phyloP scores from a whole-genome alignment of 2,888 invertebrate genomes.

The Bombylius major region DNA sequence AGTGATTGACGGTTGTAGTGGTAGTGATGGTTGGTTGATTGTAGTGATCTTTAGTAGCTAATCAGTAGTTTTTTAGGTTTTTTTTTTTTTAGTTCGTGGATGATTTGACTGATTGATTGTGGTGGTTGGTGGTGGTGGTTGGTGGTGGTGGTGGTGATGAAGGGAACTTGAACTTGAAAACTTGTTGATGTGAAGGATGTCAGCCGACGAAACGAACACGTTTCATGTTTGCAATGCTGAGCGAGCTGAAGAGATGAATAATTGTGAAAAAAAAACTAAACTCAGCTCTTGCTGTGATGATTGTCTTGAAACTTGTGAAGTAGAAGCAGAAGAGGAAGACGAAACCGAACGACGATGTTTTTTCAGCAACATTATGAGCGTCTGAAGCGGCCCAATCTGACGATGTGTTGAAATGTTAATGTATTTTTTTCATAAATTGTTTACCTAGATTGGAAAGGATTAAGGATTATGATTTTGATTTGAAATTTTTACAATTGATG shows the following conservation, averaged over 20 bases:
- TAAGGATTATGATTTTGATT: neutral
- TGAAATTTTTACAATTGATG: neutral
- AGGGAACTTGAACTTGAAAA: neutral
- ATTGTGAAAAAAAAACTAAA: neutral
- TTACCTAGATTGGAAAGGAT: neutral
- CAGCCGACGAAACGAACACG: neutral
- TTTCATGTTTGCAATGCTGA: neutral
- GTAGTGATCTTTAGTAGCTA: neutral
- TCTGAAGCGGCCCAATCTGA: conserved; percentile 1
- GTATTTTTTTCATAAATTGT: neutral
- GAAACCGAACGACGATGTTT: neutral
- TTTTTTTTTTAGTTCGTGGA: conserved; percentile 1
- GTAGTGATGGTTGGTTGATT: conserved; percentile 2
- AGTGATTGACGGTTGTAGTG: conserved; percentile 9
- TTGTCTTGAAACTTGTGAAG: neutral
- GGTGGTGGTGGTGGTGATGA: neutral
- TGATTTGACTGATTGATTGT: conserved; percentile 5
- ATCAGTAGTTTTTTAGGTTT: neutral
- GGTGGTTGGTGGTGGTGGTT: neutral
- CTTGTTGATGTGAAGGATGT: neutral
- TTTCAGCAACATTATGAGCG: neutral
- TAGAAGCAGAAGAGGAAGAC: neutral
- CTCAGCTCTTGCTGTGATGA: neutral
- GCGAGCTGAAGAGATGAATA: neutral
- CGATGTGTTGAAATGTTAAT: neutral